These are phyloP conservation scores for Cynodonichthys magdalenae DNA, from an alignment of 2,797 vertebrate species.

Conservation along the genomic window DNA sequence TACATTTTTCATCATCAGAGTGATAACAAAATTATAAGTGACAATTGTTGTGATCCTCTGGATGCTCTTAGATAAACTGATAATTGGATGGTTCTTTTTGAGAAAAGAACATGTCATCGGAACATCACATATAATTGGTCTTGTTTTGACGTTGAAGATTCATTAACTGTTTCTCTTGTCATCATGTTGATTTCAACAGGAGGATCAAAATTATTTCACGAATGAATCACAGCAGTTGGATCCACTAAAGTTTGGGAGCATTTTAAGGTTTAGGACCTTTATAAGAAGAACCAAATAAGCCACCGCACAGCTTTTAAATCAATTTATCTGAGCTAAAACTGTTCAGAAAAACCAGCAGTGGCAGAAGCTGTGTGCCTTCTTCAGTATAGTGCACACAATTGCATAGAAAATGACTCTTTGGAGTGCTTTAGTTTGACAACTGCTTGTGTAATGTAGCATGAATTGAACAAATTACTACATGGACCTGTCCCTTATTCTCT, in stretches of 20 bases:
- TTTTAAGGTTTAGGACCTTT: slow-evolving; percentile 27
- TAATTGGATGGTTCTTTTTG: slow-evolving; percentile 70
- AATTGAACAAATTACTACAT: slow-evolving; percentile 67
- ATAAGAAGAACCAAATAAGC: slow-evolving; percentile 5
- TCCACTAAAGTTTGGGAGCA: slow-evolving; percentile 31
- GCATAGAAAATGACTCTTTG: slow-evolving; percentile 49
- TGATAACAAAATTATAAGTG: slow-evolving; percentile 71
- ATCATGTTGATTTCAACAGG: slow-evolving; percentile 43
- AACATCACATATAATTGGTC: slow-evolving; percentile 69
- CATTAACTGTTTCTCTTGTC: slow-evolving; percentile 53
- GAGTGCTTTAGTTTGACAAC: slow-evolving; percentile 51
- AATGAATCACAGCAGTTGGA: not conserved
- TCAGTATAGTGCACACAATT: slow-evolving; percentile 37
- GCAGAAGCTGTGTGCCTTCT: slow-evolving; percentile 24
- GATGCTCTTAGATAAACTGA: slow-evolving; percentile 67
- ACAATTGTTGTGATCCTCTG: slow-evolving; percentile 68
- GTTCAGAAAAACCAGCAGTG: slow-evolving; percentile 29
- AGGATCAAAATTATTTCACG: slow-evolving; percentile 24
- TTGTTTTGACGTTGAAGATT: slow-evolving; percentile 58
- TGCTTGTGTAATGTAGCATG: slow-evolving; percentile 74
- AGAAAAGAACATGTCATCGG: slow-evolving; percentile 61
- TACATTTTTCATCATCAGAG: slow-evolving; percentile 58
- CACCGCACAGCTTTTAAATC: not conserved
- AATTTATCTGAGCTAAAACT: slow-evolving; percentile 18
- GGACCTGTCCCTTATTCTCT: slow-evolving; percentile 60